Percentiles rank a stretch among this genome's conserved stretches.
Conservation (phyloP, 2,888 invertebrate species). For the Acanthosepion esculentum region DNA sequence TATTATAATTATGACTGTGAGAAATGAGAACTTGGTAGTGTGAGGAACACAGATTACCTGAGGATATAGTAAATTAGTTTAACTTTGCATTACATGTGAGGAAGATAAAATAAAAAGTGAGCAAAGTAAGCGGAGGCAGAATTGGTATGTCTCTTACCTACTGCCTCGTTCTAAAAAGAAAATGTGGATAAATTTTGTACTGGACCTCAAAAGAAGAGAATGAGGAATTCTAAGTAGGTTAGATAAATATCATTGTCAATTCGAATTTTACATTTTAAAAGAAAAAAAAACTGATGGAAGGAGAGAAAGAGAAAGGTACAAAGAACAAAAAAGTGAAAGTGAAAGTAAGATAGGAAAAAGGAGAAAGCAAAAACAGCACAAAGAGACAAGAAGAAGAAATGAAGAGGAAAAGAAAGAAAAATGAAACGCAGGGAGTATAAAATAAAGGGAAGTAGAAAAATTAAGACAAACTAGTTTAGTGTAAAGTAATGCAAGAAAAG, state of each 20-base stretch:
- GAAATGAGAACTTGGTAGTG: background rate
- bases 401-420: too few species aligned
- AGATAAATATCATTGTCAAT: background rate
- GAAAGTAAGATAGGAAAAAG: background rate
- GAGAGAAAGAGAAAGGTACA: background rate
- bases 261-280: background rate
- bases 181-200: background rate
- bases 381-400: too few species aligned
- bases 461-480: background rate
- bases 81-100: background rate
- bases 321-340: background rate
- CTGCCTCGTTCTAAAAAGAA: background rate
- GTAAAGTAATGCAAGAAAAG: too few species aligned
- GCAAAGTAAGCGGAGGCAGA: background rate
- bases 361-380: too few species aligned
- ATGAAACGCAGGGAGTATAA: too few species aligned
- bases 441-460: background rate
- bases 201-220: background rate
- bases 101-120: background rate
- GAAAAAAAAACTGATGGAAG: background rate
- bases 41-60: background rate
- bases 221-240: background rate
- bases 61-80: conserved; percentile 33
- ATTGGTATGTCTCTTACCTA: background rate
- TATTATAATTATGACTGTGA: conserved; percentile 8